These are phyloP conservation scores for Anticlea derivata DNA, from an alignment of 2,888 invertebrate genomes.

Conservation along the genomic window DNA sequence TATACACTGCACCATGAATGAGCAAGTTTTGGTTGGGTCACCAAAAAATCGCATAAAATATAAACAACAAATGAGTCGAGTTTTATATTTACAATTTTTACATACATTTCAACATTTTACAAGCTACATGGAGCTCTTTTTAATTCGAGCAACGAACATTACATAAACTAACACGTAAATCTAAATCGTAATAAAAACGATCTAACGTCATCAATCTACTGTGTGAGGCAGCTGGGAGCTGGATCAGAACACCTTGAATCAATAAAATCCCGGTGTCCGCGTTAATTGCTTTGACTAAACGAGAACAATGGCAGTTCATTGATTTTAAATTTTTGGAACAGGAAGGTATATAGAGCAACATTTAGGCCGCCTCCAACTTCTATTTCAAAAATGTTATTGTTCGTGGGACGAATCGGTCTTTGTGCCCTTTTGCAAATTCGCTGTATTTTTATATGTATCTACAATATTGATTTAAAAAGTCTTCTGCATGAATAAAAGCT, in stretches of 20 bases:
- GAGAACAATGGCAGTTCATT: conserved; percentile 74
- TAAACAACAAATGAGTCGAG: conserved; percentile 71
- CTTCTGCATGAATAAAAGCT: no score
- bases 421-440: conserved; percentile 56
- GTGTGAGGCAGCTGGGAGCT: conserved; percentile 67
- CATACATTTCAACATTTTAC: conserved; percentile 83
- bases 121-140: conserved; percentile 83
- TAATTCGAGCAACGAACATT: conserved; percentile 84
- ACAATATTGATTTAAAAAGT: not conserved
- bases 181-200: conserved; percentile 82
- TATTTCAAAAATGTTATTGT: conserved; percentile 57
- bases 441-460: not conserved
- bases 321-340: conserved; percentile 57
- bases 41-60: no score
- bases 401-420: conserved; percentile 73
- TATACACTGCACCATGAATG: no score
- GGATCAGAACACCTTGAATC: conserved; percentile 75
- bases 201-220: conserved; percentile 75
- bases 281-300: conserved; percentile 47
- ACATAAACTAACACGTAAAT: conserved; percentile 83
- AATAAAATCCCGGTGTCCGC: conserved; percentile 78
- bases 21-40: no score
- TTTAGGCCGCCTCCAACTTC: conserved; percentile 74
- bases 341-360: conserved; percentile 57
- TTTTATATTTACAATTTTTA: conserved; percentile 83